Evolutionary conservation across 2,888 invertebrate species (phyloP).

Genomic region (Nemurella pictetii): DNA sequence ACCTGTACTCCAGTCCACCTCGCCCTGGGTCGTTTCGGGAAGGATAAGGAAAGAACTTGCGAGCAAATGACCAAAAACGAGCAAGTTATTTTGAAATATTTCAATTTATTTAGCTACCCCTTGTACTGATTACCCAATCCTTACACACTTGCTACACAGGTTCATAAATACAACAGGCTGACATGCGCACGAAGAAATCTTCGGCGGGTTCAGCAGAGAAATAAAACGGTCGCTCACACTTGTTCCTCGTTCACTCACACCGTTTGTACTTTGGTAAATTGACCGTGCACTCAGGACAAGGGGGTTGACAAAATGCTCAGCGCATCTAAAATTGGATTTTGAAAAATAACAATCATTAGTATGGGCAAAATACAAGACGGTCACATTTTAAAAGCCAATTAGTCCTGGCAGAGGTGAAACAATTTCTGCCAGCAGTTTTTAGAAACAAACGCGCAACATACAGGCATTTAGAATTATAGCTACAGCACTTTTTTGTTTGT

Average conservation of each 20-base stretch:
- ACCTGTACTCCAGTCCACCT: too few relatives aligned
- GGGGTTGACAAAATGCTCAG: conserved; percentile 39
- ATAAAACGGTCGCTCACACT: conserved; percentile 31
- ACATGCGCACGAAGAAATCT: conserved; percentile 40
- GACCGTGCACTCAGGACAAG: conserved; percentile 41
- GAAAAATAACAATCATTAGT: conserved; percentile 32
- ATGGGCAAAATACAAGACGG: conserved; percentile 34
- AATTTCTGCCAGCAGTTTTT: conserved; percentile 15
- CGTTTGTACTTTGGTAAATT: conserved; percentile 32
- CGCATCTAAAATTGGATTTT: conserved; percentile 36
- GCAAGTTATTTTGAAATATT: conserved; percentile 34
- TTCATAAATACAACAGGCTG: conserved; percentile 42
- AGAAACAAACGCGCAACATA: conserved; percentile 15
- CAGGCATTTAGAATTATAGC: conserved; percentile 18
- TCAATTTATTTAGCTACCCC: conserved; percentile 42
- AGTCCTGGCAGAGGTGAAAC: conserved; percentile 26
- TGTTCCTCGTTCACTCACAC: conserved; percentile 27
- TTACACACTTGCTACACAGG: conserved; percentile 39
- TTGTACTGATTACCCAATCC: conserved; percentile 43
- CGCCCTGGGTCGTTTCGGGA: too few relatives aligned
- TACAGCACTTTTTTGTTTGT: conserved; percentile 3
- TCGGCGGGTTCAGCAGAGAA: conserved; percentile 30
- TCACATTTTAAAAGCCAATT: conserved; percentile 34
- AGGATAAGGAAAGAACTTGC: neutral
- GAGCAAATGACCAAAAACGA: neutral